Base-by-base conservation (phyloP, 2,888 invertebrate genomes). In the Epirrhoe tristata region DNA sequence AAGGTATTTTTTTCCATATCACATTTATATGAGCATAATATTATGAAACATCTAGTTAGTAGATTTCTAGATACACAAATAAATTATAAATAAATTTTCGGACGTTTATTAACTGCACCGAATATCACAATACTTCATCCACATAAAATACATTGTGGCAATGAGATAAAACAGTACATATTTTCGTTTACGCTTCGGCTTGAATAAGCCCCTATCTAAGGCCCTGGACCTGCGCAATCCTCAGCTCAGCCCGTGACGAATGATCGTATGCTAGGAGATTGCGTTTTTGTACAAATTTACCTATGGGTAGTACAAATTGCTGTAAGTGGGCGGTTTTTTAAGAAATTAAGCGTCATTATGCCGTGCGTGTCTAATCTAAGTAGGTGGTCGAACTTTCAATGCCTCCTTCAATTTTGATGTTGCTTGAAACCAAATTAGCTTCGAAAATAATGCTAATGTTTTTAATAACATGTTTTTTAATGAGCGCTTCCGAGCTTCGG, bases 271-370 rank as follows among this genome's bases (percentile, higher is more conserved):
- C 79, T 73, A 73, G 78, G 77, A 81, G 76, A 85, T 85, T 81
- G 76, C 74, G 83, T 88, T 88, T 89, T 87, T 88, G 80, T 79
- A 72, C 71, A 67, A 67, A 78, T 78, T 67, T 77, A 70, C 75
- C 70, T 70, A 52, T 56, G 50, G 58, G 70, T 64, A 62, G 66
- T 59, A 63, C 61, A 70, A 61, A 74, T 74, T 74, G 57, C 68
- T 58, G 63, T 69, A 72, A 72, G 76, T 73, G 73, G 66, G 66
- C 56, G 57, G 71, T 81, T 24, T 77, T 77, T 78, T 73, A 39
- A 56, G 31, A 63, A 72, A 74, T 76, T 66, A 72, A 56, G 36
- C 59, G 63, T 81, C 74, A 78, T 79, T 80, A 78, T 24, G 43
- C 39, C 57, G 51, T 67, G 67, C 74, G 72, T 78, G 66, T 63